Evolutionary conservation across 1,140 invertebrate genomes (phyloP).

Genomic region (Trinorchestia longiramus): DNA sequence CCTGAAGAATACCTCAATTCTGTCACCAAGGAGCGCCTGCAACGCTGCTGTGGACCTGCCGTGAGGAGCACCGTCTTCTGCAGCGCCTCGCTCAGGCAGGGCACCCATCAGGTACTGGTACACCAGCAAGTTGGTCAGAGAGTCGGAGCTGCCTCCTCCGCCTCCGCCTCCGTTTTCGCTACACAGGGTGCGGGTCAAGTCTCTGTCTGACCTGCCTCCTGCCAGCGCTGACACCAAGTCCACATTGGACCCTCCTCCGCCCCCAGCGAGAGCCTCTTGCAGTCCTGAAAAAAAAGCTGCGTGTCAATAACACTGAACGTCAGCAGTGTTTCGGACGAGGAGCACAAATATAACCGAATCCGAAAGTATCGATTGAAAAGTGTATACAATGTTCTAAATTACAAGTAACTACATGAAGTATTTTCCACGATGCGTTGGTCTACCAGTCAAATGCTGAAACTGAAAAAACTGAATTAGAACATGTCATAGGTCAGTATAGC

Average conservation of each 20-base stretch:
- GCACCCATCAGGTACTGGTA: conserved; percentile 65
- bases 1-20: neutral
- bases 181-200: neutral
- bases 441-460: too few relatives aligned
- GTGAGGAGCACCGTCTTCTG: neutral
- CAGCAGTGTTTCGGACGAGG: too few relatives aligned
- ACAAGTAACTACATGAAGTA: too few relatives aligned
- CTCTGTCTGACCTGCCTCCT: neutral
- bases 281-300: neutral
- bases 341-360: too few relatives aligned
- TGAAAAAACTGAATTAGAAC: too few relatives aligned
- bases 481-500: too few relatives aligned
- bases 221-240: neutral
- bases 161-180: neutral
- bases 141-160: conserved; percentile 58
- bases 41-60: neutral
- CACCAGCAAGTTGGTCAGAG: conserved; percentile 64
- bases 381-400: too few relatives aligned
- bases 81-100: conserved; percentile 57
- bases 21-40: conserved; percentile 45
- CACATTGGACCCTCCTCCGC: neutral
- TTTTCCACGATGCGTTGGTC: too few relatives aligned
- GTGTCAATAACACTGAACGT: too few relatives aligned
- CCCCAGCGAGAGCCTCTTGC: conserved; percentile 21
- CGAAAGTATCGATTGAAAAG: too few relatives aligned